A percentile compares a stretch with the other conserved stretches of the same genome.
phyloP scores from a whole-genome alignment of 2,797 vertebrate species.

The Enteromius anoplus region DNA sequence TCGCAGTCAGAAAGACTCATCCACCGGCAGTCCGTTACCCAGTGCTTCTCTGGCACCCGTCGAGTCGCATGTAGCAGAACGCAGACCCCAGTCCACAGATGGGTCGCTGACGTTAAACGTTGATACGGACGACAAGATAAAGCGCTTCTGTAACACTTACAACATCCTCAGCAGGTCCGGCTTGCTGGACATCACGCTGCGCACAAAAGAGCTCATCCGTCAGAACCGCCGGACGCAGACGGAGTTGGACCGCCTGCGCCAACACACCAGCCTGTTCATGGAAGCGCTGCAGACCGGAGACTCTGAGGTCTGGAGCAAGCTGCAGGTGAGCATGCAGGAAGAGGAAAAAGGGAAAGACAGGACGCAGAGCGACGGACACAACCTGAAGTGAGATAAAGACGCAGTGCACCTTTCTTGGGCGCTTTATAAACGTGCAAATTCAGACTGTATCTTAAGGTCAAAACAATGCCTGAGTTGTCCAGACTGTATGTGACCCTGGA shows the following conservation, averaged over 20 bases:
- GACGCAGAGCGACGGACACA: neutral
- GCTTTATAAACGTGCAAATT: neutral
- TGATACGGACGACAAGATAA: conserved; percentile 75
- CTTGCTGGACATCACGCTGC: conserved; percentile 90
- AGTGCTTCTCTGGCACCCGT: conserved; percentile 52
- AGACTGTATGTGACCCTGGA: too few species aligned
- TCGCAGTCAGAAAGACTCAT: conserved; percentile 58
- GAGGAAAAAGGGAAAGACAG: conserved; percentile 55
- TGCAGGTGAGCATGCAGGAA: conserved; percentile 79
- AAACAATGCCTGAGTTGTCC: too few species aligned
- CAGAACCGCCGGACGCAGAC: conserved; percentile 88
- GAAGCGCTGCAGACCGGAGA: conserved; percentile 82
- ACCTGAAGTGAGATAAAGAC: neutral
- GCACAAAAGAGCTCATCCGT: conserved; percentile 90
- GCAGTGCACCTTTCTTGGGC: neutral
- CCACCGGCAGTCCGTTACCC: conserved; percentile 31
- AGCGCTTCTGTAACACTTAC: conserved; percentile 91
- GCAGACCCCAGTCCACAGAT: conserved; percentile 44
- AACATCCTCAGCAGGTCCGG: conserved; percentile 88
- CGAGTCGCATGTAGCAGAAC: conserved; percentile 58
- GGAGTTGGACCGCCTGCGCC: conserved; percentile 85
- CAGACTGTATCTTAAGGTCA: too few species aligned
- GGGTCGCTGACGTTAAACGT: neutral
- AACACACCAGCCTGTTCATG: conserved; percentile 84
- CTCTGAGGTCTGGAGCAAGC: conserved; percentile 76